phyloP scores from a whole-genome alignment of 30 jellyfish, hydroid and myxozoan genomes.

The Haliclystus octoradiatus region DNA sequence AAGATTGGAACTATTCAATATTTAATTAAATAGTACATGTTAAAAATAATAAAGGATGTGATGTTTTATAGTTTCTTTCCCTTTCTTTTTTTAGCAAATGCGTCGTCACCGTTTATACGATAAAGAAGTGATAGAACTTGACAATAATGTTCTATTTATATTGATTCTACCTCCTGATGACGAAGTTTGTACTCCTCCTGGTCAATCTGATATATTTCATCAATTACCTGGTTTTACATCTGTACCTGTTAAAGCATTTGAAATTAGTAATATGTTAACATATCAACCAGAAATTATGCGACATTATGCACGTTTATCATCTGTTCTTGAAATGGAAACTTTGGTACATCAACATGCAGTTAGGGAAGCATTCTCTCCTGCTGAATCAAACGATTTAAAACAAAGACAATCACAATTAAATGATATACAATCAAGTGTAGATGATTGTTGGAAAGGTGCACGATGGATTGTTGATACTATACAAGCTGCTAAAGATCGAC shows the following conservation, averaged over 20 bases:
- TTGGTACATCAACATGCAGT: slow-evolving; percentile 45
- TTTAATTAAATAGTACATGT: too few relatives aligned
- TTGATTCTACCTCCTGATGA: slow-evolving; percentile 83
- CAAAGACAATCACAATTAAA: slow-evolving; percentile 52
- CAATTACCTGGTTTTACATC: slow-evolving; percentile 64
- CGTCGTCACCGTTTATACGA: slow-evolving; percentile 77
- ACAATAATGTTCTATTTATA: slow-evolving; percentile 61
- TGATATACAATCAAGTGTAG: slow-evolving; percentile 68
- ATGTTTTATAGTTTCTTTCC: too few relatives aligned
- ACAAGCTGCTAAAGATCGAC: slow-evolving; percentile 66
- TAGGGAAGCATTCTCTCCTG: slow-evolving; percentile 74
- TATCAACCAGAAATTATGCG: slow-evolving; percentile 94
- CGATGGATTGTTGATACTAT: slow-evolving; percentile 94
- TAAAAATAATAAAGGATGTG: too few relatives aligned
- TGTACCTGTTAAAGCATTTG: slow-evolving; percentile 87
- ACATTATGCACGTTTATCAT: slow-evolving; percentile 77
- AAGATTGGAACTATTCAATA: too few relatives aligned
- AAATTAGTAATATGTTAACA: slow-evolving; percentile 74
- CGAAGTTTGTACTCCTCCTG: slow-evolving; percentile 89
- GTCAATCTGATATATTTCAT: slow-evolving; percentile 75
- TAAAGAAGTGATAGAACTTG: slow-evolving; percentile 90
- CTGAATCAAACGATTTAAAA: slow-evolving; percentile 50
- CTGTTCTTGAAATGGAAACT: slow-evolving; percentile 75
- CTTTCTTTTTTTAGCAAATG: slow-evolving; percentile 32
- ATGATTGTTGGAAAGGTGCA: slow-evolving; percentile 70